Base-by-base conservation (phyloP, 2,888 invertebrate genomes). In the Pteria penguin region DNA sequence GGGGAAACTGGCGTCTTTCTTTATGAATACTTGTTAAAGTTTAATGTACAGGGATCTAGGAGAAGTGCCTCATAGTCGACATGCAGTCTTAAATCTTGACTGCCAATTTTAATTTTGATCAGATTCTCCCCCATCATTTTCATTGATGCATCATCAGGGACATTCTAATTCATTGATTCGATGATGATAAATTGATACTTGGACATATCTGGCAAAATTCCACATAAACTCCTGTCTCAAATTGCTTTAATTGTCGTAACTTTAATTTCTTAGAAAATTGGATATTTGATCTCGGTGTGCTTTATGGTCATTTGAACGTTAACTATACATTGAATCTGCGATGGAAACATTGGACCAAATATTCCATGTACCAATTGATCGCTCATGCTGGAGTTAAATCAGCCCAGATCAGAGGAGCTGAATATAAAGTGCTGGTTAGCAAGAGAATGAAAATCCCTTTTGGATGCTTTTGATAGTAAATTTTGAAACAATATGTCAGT, bases 181-280 rank as follows among this genome's bases (percentile, higher is more conserved):
- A 57, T n/a, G 36, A 58, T 45, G 75, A 69, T 74, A 69, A 74
- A 74, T 74, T 61, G 63, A 54, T 54, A 22, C 57, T 32, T 52
- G 54, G 68, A 69, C 63, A 67, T 70, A 69, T 62, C 68, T 68
- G 68, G 68, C 68, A 68, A 72, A 72, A 36, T 65, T 63, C 65
- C 72, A 58, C 72, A 72, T 65, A 72, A 72, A 72, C 72, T 72
- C 33, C 52, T 62, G 45, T 65, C 72, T 72, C 55, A 65, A 72
- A 72, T 60, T 26, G 72, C 65, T 72, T 65, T 69, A 73, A 76
- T 68, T 73, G 68, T 33, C 67, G 72, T 45, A 72, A 72, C 68
- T 62, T 72, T 76, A 76, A 73, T 76, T 76, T 76, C 76, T 76
- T 57, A 76, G 72, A 76, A 76, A 76, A 76, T 76, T 76, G 68